Evolutionary conservation across 2,113 vertebrate genomes (phyloP).

Genomic region (Trematomus loennbergii): DNA sequence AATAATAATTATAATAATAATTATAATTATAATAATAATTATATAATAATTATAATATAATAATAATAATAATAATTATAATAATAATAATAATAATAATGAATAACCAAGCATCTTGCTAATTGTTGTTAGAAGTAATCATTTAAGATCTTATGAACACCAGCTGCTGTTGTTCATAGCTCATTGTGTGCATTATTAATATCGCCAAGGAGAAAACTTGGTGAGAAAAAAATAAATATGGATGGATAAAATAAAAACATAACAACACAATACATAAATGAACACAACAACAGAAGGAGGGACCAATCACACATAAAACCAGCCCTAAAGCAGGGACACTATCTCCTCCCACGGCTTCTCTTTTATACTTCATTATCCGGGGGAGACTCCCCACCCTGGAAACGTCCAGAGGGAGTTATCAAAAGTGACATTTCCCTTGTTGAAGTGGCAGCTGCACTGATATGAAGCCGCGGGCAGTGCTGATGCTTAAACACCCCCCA

Average conservation of each 20-base stretch:
- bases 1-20: too few species aligned
- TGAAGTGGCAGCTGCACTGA: slow-evolving; percentile 65
- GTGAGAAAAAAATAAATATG: background rate
- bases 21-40: too few species aligned
- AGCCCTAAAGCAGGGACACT: slow-evolving; percentile 15
- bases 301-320: slow-evolving; percentile 23
- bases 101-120: background rate
- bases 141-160: slow-evolving; percentile 58
- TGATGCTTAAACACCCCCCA: slow-evolving; percentile 63
- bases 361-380: slow-evolving; percentile 71
- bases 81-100: too few species aligned
- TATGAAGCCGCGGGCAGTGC: slow-evolving; percentile 61
- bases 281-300: slow-evolving; percentile 26
- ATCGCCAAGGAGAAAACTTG: slow-evolving; percentile 20
- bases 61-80: too few species aligned
- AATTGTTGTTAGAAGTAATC: slow-evolving; percentile 53
- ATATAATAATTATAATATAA: too few species aligned
- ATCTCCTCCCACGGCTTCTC: slow-evolving; percentile 59
- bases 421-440: slow-evolving; percentile 73
- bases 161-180: slow-evolving; percentile 42
- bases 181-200: slow-evolving; percentile 35
- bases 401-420: slow-evolving; percentile 71
- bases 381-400: slow-evolving; percentile 62
- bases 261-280: slow-evolving; percentile 13
- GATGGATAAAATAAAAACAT: slow-evolving; percentile 17